These are phyloP conservation scores for Xylophagus ater DNA, from an alignment of 2,888 invertebrate species.

Conservation along the genomic window DNA sequence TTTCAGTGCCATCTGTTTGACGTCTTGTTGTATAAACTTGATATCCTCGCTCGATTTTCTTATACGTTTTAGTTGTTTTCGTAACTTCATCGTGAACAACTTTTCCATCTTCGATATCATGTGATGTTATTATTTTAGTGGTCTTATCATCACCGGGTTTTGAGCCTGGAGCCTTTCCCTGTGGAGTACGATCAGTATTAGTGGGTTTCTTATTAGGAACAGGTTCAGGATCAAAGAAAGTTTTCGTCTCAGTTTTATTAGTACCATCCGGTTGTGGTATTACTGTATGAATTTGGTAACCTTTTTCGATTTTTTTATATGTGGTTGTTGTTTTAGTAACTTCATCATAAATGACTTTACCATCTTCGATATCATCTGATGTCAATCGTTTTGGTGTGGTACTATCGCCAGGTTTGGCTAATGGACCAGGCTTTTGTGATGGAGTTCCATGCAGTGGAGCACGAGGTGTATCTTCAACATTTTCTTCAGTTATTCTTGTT, in stretches of 20 bases:
- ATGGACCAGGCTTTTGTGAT: conserved; percentile 16
- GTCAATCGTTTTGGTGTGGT: no score
- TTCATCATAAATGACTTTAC: conserved; percentile 32
- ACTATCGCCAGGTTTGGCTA: no score
- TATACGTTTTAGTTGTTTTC: no score
- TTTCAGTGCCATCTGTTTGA: conserved; percentile 32
- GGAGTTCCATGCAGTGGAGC: conserved; percentile 16
- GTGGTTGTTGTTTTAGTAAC: conserved; percentile 31
- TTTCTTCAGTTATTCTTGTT: no score
- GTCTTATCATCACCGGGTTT: no score
- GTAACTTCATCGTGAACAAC: no score
- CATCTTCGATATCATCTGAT: conserved; percentile 36
- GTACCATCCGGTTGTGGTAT: conserved; percentile 34
- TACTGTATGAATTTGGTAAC: conserved; percentile 31
- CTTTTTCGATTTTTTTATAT: conserved; percentile 34
- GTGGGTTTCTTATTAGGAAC: conserved; percentile 28
- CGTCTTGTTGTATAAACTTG: conserved; percentile 28
- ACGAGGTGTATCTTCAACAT: no score
- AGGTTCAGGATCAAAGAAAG: conserved; percentile 37
- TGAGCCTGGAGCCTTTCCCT: no score
- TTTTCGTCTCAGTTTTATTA: conserved; percentile 31
- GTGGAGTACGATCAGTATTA: no score
- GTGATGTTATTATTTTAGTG: conserved; percentile 8
- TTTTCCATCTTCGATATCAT: no score
- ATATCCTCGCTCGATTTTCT: conserved; percentile 28